Base-by-base conservation (phyloP, 2,797 vertebrate genomes). In the Melanotaenia pygmaea region DNA sequence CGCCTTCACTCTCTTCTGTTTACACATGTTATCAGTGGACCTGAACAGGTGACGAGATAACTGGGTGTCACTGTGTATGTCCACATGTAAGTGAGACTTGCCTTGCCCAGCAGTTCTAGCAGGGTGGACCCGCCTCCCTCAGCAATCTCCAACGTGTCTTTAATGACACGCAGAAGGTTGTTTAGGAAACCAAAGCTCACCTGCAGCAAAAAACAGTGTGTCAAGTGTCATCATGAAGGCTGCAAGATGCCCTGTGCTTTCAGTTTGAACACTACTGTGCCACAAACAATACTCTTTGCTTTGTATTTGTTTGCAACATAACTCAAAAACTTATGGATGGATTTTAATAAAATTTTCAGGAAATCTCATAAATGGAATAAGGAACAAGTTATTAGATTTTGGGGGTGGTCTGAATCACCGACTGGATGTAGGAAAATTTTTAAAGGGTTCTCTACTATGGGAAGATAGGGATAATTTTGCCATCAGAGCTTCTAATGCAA, bases 121-220 rank as follows among this genome's bases (percentile, higher is more conserved):
- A 97, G 94, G 77, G 93, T 88, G 72, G 89, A 30, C 16, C 88
- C 65, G 30, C 62, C 84, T 35, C 88, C 82, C 67, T 88, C 82
- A 0, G 83, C 68, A 35, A 86, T 80, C 32, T 86, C 88, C 86
- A 95, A 11, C 0, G 83, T 89, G 62, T 92, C 86, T 80, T 95
- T 96, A 64, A 96, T 89, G 66, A 88, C 89, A 43, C 73, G 84
- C 61, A 95, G 92, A 65, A 98, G 92, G 65, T 82, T 93, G 77
- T 90, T 96, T 67, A 97, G 91, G 92, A 99, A 98, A 74, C 91
- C 86, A 59, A 95, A 95, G 87, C 96, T 98, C 89, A 95, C 94
- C 96, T 97, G 91, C 72, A 77, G 71, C 76, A 81, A 38, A 76
- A 81, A 79, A 82, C 62, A 18, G 64, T 58, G 70, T 83, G 75